phyloP scores from a whole-genome alignment of 1,140 invertebrate genomes.

The Spodoptera litura region DNA sequence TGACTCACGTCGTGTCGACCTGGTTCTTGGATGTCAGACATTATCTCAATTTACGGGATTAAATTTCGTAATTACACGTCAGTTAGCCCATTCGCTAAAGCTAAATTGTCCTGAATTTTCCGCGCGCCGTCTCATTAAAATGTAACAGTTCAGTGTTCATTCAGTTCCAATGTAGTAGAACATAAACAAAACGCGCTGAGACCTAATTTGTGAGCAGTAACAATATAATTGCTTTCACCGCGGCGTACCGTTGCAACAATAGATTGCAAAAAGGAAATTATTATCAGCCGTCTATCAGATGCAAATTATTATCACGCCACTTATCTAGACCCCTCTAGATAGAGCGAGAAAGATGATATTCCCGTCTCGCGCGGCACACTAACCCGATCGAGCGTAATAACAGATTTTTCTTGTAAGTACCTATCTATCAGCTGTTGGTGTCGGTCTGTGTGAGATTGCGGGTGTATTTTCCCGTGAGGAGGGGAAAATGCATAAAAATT shows the following conservation, averaged over 20 bases:
- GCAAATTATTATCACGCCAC: slow-evolving; percentile 75
- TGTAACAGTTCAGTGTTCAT: slow-evolving; percentile 17
- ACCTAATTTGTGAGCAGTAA: slow-evolving; percentile 35
- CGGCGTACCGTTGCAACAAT: slow-evolving; percentile 50
- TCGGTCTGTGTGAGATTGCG: slow-evolving; percentile 56
- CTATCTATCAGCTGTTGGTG: slow-evolving; percentile 76
- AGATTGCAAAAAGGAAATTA: slow-evolving; percentile 76
- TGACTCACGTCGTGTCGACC: slow-evolving; percentile 67
- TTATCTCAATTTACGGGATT: slow-evolving; percentile 70
- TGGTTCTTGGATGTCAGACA: slow-evolving; percentile 60
- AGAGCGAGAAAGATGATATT: slow-evolving; percentile 62
- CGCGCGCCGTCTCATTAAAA: slow-evolving; percentile 39
- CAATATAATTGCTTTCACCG: slow-evolving; percentile 66
- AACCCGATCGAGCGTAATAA: slow-evolving; percentile 75
- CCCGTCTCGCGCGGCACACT: slow-evolving; percentile 69
- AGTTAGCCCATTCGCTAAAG: slow-evolving; percentile 46
- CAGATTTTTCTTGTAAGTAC: slow-evolving; percentile 67
- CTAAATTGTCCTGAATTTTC: slow-evolving; percentile 46
- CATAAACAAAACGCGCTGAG: slow-evolving; percentile 14
- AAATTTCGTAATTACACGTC: slow-evolving; percentile 68
- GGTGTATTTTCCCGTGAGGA: slow-evolving; percentile 49
- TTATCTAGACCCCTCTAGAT: slow-evolving; percentile 75
- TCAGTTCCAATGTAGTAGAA: not conserved
- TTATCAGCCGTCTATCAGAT: slow-evolving; percentile 79
- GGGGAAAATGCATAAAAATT: slow-evolving; percentile 71